Base-by-base conservation (phyloP, 2,888 invertebrate species). In the Nineta flava region DNA sequence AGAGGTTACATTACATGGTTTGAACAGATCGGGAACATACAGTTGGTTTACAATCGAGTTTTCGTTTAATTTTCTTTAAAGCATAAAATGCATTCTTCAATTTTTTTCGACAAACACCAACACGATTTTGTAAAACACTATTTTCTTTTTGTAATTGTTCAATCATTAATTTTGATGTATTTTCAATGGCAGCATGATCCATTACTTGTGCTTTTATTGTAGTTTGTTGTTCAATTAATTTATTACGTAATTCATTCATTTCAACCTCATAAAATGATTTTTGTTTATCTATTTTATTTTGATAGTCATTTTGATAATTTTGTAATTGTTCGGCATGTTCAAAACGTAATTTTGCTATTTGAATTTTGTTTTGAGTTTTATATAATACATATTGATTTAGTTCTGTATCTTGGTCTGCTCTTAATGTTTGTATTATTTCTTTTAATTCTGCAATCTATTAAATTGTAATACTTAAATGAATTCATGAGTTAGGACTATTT, bases 81-180 rank as follows among this genome's bases (percentile, higher is more conserved):
- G 26, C 26, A 6, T 26, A 26, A 26, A 26, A 26, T 26, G 26
- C 26, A 26, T 7, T 26, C 26, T 26, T 26, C 26, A 26, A 26
- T 26, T 26, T 26, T 26, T 5, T 6, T 26, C 26, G 26, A 26
- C 7, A 26, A 6, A 26, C 26, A 26, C 7, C 26, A 3, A 26
- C 26, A 7, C 26, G 26, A 3, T 3, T 26, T 7, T 26, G 4
- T 6, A 26, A 26, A 26, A 7, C 3, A 4, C 12, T 26, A 5
- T 32, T 47, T 45, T 50, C 50, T 17, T 34, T 47, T 12, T 21
- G 12, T 16, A 31, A 16, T 15, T 34, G 32, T 35, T 49, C 42
- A 9, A 26, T 44, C 6, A 44, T 26, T 19, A 16, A 19, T 44
- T 44, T 44, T 9, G 44, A 19, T 21, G 13, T 7, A 17, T 44